Base-by-base conservation (phyloP, 2,797 vertebrate species). In the Calcarius lapponicus region DNA sequence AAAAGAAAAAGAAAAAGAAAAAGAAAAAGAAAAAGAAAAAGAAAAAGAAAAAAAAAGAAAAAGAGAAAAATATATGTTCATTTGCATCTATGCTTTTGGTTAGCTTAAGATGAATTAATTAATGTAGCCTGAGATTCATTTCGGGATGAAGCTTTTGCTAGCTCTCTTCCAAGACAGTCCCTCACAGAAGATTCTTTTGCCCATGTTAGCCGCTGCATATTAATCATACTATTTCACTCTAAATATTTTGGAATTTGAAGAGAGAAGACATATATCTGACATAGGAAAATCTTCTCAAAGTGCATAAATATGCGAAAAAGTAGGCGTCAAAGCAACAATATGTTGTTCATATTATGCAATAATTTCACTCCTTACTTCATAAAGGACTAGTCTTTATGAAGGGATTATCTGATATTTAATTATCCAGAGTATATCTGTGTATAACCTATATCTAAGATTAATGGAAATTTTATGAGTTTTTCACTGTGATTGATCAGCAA, bases 1-100 rank as follows among this genome's bases (percentile, higher is more conserved):
- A 50, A 29, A 9, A 3, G 2, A 22, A 42, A 42, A 22, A 28
- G 1, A 21, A 7, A 22, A 66, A 17, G 5, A 25, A 3, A 67
- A 38, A 9, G 15, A 19, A 21, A 20, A 45, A 7, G 7, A 2
- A 6, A 7, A 14, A 4, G 9, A 7, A 6, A 2, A 13, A 7
- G 5, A 2, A 4, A 12, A 7, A 2, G 4, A 7, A 6, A 5
- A 6, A 14, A 11, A 14, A 3, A 2, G 3, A 4, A 21, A 25
- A 4, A 1, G 5, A 3, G 4, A 21, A 3, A 5, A 3, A 7
- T 0, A 26, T 13, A 18, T 24, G 6, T 29, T 42, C 1, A 17
- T 28, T 71, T 62, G 2, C 1, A 17, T 32, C 12, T 45, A 12
- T 65, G 13, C 0, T 48, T 73, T 65, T 61, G 7, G 36, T 31